Base-by-base conservation (phyloP, 2,113 vertebrate species). In the Acrocephalus arundinaceus region DNA sequence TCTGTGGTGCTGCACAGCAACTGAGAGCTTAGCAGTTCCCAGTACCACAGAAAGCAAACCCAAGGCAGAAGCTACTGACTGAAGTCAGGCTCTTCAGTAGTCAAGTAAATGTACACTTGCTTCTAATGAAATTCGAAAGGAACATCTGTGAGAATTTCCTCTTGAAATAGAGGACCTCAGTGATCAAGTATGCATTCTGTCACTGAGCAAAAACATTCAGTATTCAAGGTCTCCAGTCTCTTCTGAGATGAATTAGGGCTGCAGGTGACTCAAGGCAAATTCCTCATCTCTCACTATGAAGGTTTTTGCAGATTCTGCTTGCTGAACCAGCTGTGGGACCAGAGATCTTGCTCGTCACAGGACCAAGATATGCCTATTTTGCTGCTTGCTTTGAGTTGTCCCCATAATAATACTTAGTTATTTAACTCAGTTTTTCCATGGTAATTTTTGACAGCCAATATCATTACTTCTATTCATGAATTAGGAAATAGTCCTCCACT, bases 201-300 rank as follows among this genome's bases (percentile, higher is more conserved):
- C n/a, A 77, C 18, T 49, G 57, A 87, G 66, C 11, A 77, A 91
- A 68, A 63, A 6, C 30, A 7, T 28, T 79, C 45, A 82, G 14
- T 8, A 70, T 58, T 35, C 54, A 73, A 45, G 19, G 24, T 27
- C 11, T 15, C 9, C 28, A 61, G 11, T 55, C 19, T 61, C 25
- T 71, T 83, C 35, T 70, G 62, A 61, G 62, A 57, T 48, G 33
- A 89, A 33, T 27, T 70, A 49, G 18, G 24, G 15, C 22, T 51
- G 25, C 55, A 78, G 19, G 4, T 74, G 14, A 59, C 39, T 11
- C n/a, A 49, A 73, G 39, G 14, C 8, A 45, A 77, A 30, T 12
- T 54, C 49, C 58, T 52, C 13, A 74, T 28, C 7, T 12, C 27
- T 77, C 0, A 0, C 27, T 63, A 3, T 21, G 33, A 52, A 68